Conservation (phyloP, 2,888 invertebrate genomes). For the Baccha elongata region DNA sequence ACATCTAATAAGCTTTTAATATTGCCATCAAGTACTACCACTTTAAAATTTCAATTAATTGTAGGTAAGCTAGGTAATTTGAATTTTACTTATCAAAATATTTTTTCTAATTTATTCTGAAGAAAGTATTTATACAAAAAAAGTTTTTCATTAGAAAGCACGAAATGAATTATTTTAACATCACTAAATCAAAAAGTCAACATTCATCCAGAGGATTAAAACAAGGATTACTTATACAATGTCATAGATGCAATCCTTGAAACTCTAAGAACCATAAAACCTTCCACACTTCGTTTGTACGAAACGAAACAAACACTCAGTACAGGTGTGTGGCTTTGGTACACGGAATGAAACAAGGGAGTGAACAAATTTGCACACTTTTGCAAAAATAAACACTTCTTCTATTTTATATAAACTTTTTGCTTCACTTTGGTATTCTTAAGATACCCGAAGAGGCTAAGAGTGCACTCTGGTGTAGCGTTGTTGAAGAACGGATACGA, state of each 20-base stretch:
- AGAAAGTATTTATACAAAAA: no score
- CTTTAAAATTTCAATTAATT: no score
- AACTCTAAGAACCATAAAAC: background rate
- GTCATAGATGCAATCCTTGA: background rate
- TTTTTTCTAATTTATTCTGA: no score
- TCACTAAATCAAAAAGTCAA: slow-evolving; percentile 10
- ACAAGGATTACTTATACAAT: slow-evolving; percentile 1
- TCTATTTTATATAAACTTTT: slow-evolving; percentile 9
- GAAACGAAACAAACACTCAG: slow-evolving; percentile 13
- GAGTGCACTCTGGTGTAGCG: slow-evolving; percentile 45
- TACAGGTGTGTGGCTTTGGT: slow-evolving; percentile 19
- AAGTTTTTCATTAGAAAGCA: background rate
- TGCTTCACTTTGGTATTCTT: slow-evolving; percentile 48
- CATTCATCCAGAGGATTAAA: slow-evolving; percentile 14
- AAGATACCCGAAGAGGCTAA: slow-evolving; percentile 29
- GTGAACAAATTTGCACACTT: slow-evolving; percentile 23
- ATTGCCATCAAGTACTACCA: no score
- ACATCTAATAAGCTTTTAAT: no score
- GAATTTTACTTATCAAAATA: no score
- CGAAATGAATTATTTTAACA: background rate
- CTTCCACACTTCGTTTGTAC: background rate
- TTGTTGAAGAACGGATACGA: slow-evolving; percentile 40
- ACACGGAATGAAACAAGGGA: background rate
- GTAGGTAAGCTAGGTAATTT: no score
- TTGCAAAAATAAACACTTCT: slow-evolving; percentile 62